These are phyloP conservation scores for Trididemnum nubilum DNA, from an alignment of 23 tunicate genomes.

Conservation along the genomic window DNA sequence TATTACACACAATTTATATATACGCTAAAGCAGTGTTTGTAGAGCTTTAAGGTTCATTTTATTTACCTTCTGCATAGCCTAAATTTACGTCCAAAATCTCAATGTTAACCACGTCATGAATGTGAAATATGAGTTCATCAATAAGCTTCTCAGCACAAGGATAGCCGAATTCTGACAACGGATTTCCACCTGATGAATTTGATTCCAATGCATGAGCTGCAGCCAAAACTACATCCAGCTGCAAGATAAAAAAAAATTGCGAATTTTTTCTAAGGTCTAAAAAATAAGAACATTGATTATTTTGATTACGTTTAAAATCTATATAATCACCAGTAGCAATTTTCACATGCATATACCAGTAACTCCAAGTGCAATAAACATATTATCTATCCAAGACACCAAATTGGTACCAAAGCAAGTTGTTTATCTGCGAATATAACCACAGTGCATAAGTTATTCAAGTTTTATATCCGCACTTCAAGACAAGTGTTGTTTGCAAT, in stretches of 20 bases:
- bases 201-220: slow-evolving; percentile 46
- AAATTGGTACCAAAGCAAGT: no score
- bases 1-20: no score
- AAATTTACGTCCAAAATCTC: slow-evolving; percentile 56
- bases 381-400: no score
- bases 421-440: no score
- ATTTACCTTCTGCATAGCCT: slow-evolving; percentile 45
- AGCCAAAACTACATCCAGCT: slow-evolving; percentile 75
- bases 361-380: no score
- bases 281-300: not conserved
- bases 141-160: slow-evolving; percentile 35
- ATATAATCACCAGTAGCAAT: not conserved
- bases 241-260: slow-evolving; percentile 10
- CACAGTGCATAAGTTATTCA: no score
- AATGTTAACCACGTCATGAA: slow-evolving; percentile 39
- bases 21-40: no score
- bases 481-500: no score
- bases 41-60: no score
- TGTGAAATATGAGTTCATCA: slow-evolving; percentile 52
- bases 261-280: not conserved
- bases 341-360: no score
- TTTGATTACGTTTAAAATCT: not conserved
- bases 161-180: not conserved
- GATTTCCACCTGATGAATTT: not conserved
- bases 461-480: no score